Percentiles rank a stretch among this genome's conserved stretches.
Conservation (phyloP, 2,797 vertebrate species). For the Aselliscus stoliczkanus region DNA sequence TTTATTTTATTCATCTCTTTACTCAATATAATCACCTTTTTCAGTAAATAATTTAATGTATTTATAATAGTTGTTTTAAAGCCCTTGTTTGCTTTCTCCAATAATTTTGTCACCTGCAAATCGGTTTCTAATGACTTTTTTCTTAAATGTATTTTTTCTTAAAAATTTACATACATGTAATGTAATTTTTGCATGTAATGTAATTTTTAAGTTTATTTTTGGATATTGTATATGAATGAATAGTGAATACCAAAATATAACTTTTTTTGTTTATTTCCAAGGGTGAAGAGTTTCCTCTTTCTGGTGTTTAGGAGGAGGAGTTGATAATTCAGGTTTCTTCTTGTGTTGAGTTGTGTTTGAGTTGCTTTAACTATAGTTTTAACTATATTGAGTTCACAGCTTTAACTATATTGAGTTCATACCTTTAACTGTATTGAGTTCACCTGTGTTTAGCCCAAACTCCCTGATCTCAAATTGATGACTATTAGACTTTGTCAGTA, state of each 20-base stretch:
- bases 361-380: no score
- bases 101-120: not conserved
- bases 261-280: not conserved
- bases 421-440: no score
- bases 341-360: not conserved
- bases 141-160: not conserved
- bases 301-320: not conserved
- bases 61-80: not conserved
- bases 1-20: not conserved
- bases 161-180: not conserved
- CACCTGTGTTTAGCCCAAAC: not conserved
- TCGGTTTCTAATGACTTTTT: not conserved
- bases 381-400: no score
- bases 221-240: not conserved
- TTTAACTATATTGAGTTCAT: no score
- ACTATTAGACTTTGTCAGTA: not conserved
- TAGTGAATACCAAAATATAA: not conserved
- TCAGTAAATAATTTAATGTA: not conserved
- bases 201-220: not conserved
- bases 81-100: not conserved
- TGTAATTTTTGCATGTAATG: not conserved
- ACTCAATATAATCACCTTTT: not conserved
- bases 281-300: not conserved
- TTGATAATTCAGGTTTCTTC: not conserved
- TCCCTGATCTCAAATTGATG: not conserved